Base-by-base conservation (phyloP, 2,888 invertebrate genomes). In the Craniophora ligustri region DNA sequence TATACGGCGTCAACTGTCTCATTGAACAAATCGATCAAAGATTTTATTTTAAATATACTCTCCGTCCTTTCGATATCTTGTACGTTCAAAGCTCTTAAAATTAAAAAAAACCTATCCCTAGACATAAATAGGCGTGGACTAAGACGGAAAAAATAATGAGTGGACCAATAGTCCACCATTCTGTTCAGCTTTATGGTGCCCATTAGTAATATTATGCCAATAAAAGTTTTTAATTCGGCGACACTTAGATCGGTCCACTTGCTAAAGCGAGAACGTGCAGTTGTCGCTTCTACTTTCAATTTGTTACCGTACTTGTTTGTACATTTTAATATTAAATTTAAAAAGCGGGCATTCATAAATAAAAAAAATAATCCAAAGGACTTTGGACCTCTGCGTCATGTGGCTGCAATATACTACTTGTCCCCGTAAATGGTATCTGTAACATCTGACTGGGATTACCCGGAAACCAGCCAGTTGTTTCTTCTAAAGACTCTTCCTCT, bases 31-130 rank as follows among this genome's bases (percentile, higher is more conserved):
- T 72, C 66, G 44, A 64, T 64, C 48, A 69, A 50, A 48, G 59
- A 48, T 61, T 67, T 67, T 65, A 68, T 66, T 62, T 68, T 73
- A 63, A 58, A 66, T 39, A 67, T 50, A 48, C 68, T 68, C 58
- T 68, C 65, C 23, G 48, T 28, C 34, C 63, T 56, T 47, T 65
- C 63, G 31, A 46, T 46, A 41, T 49, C 36, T 58, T 69, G 67
- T 28, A 69, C 67, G 53, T 64, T 68, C 39, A 74, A 51, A 19
- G 63, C 67, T 49, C 69, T 67, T 48, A 71, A 67, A 63, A 67
- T 74, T 61, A 69, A 61, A 55, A 51, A 66, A 65, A 67, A 72
- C 39, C 60, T 62, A 40, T 70, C 67, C 39, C 71, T 67, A 13
- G 67, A 51, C 69, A 67, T 67, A 72, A 64, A 67, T 53, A 50